phyloP scores from a whole-genome alignment of 2,888 invertebrate genomes.

The Athalia cordata region DNA sequence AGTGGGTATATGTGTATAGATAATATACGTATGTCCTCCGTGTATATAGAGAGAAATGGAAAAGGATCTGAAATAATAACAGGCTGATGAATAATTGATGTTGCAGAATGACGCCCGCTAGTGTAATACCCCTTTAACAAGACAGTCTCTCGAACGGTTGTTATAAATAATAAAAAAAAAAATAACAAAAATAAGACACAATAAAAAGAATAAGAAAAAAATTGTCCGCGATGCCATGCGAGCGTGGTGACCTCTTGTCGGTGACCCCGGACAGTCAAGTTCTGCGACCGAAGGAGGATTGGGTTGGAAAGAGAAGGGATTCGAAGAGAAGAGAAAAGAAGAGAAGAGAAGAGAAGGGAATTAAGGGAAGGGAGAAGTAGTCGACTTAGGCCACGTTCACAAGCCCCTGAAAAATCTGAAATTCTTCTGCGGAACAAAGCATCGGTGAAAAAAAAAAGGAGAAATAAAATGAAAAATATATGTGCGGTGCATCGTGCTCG shows the following conservation, averaged over 20 bases:
- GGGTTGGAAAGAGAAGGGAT: conserved; percentile 25
- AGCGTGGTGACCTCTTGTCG: conserved; percentile 63
- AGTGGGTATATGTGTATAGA: too few species aligned
- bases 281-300: conserved; percentile 50
- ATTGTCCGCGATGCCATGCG: conserved; percentile 61
- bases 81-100: conserved; percentile 43
- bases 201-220: conserved; percentile 52
- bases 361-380: background rate
- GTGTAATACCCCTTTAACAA: conserved; percentile 42
- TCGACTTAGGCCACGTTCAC: conserved; percentile 38
- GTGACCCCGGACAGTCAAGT: conserved; percentile 58
- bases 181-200: background rate
- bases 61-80: conserved; percentile 39
- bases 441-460: conserved; percentile 9
- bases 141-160: conserved; percentile 39
- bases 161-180: conserved; percentile 23
- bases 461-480: too few species aligned
- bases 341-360: conserved; percentile 2
- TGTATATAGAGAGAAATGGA: background rate
- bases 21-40: background rate
- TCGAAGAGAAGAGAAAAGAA: conserved; percentile 41
- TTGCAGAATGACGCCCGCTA: conserved; percentile 39
- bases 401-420: conserved; percentile 31
- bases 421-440: conserved; percentile 3
- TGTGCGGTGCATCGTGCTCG: conserved; percentile 16